Base-by-base conservation (phyloP, 2,888 invertebrate species). In the Nomada goodeniana region DNA sequence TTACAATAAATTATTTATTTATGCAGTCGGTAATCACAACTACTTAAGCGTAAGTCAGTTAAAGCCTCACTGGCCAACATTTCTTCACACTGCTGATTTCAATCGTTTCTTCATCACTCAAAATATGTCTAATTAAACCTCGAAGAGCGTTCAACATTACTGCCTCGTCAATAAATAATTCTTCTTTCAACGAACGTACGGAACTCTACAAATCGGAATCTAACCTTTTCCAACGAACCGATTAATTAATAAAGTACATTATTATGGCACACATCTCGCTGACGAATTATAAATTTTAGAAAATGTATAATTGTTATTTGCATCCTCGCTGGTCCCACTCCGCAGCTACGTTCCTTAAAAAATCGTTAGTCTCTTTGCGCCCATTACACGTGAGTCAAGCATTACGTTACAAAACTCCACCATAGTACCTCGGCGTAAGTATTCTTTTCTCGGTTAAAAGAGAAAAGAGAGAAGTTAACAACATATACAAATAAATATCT, bases 1-100 rank as follows among this genome's bases (percentile, higher is more conserved):
- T 52, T 52, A 59, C 53, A 15, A 29, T 44, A 76, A 52, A 23
- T 50, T 23, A 59, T 79, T 65, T 80, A 80, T 77, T 76, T 47
- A 10, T 76, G 52, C 36, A 59, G 13, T 60, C n/a, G 9, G 5
- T 15, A 44, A 59, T 50, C 44, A 47, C 65, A 65, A 65, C 11
- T 36, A 60, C 50, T 67, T 26, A 67, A 71, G 60, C 65, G 10
- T 57, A 53, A 44, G 26, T 61, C 1, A n/a, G 15, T 68, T 68
- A 60, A 60, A 44, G 36, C 44, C 23, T 15, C 50, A 7, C 15
- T 20, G 36, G 2, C 20, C 26, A 44, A 53, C 10, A 15, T 15
- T 44, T 20, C 63, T 29, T 64, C 47, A 75, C 44, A 60, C n/a
- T 20, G 47, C 57, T 64, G 59, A 53, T 64, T 44, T 29, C 29